These are phyloP conservation scores for Endomychus coccineus DNA, from an alignment of 2,888 invertebrate species.

Conservation along the genomic window DNA sequence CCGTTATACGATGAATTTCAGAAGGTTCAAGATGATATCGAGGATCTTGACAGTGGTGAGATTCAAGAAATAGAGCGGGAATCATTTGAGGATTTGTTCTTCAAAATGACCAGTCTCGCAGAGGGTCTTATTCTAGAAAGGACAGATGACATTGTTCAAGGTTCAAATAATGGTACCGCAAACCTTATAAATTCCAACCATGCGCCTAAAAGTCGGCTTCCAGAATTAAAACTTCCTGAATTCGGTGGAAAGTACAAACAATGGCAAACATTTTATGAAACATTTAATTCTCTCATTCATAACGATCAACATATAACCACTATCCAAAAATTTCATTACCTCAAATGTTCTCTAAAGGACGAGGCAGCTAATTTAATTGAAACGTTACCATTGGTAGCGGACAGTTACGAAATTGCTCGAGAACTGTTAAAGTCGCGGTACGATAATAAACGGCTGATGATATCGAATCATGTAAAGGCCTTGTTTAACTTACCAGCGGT, in stretches of 20 bases:
- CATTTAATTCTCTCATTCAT: conserved; percentile 16
- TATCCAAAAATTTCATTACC: conserved; percentile 18
- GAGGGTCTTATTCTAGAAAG: too few relatives aligned
- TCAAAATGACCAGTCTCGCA: too few relatives aligned
- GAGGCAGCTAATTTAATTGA: conserved; percentile 16
- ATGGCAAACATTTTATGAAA: conserved; percentile 18
- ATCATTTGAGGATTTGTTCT: too few relatives aligned
- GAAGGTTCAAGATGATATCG: too few relatives aligned
- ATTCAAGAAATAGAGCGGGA: too few relatives aligned
- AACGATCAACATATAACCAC: conserved; percentile 10
- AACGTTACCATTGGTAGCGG: conserved; percentile 9
- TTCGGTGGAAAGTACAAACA: conserved; percentile 14
- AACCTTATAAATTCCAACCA: too few relatives aligned
- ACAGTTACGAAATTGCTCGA: conserved; percentile 16
- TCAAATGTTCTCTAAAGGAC: too few relatives aligned
- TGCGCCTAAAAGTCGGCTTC: too few relatives aligned
- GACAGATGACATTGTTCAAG: too few relatives aligned
- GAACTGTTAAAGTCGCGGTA: conserved; percentile 13
- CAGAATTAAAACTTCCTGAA: conserved; percentile 12
- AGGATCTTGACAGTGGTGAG: too few relatives aligned
- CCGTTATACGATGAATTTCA: too few relatives aligned
- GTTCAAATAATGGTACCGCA: too few relatives aligned
- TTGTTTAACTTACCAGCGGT: conserved; percentile 15
- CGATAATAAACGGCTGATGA: conserved; percentile 14
- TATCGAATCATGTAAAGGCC: conserved; percentile 15